These are phyloP conservation scores for Acanthosepion pharaonis DNA, from an alignment of 2,888 invertebrate species.

Conservation along the genomic window DNA sequence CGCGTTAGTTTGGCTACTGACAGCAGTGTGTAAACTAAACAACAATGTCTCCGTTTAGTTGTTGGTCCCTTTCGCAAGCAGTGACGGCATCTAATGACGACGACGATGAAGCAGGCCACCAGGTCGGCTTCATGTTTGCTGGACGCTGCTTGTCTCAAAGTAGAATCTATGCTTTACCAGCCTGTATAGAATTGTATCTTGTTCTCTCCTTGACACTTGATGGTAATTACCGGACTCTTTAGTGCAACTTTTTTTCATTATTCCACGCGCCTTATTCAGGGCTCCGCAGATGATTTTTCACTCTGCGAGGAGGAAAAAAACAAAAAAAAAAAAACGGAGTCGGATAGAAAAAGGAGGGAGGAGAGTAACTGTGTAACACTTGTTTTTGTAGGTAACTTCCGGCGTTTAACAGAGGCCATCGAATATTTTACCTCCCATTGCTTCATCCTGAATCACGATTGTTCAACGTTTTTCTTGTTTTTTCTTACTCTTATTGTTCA, in stretches of 20 bases:
- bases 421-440: not conserved
- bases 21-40: not conserved
- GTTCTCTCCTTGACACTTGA: conserved; percentile 22
- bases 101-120: not conserved
- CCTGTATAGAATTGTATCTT: not conserved
- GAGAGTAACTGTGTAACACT: not conserved
- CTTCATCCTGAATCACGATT: not conserved
- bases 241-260: not conserved
- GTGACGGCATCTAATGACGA: not conserved
- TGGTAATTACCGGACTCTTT: conserved; percentile 13
- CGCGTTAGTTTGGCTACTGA: not conserved
- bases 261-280: not conserved
- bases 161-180: not conserved
- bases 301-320: not conserved
- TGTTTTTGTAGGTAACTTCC: not conserved
- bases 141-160: not conserved
- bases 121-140: not conserved
- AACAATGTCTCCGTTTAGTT: not conserved
- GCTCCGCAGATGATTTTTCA: not conserved
- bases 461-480: not conserved
- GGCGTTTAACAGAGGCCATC: not conserved
- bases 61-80: not conserved
- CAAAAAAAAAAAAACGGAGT: not conserved
- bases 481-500: not conserved
- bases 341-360: too few relatives aligned